Evolutionary conservation across 2,113 vertebrate species (phyloP).

Genomic region (Coptodon bakossiorum): DNA sequence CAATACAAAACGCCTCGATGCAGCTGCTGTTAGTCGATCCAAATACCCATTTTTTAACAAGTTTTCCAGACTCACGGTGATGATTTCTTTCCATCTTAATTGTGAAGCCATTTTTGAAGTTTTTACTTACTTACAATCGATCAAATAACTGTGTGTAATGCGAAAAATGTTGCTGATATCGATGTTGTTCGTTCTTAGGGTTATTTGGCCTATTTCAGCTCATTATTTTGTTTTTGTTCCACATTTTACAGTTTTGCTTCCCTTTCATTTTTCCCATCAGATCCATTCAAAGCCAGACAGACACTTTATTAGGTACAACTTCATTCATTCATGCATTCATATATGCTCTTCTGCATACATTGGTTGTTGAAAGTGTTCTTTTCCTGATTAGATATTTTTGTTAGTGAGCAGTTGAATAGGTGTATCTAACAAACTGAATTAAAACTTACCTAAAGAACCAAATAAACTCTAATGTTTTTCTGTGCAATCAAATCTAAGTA

Average conservation of each 20-base stretch:
- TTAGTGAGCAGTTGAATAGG: not conserved
- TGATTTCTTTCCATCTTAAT: not conserved
- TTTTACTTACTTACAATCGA: not conserved
- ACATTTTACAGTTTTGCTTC: not conserved
- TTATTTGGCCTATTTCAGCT: not conserved
- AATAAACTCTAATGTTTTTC: not conserved
- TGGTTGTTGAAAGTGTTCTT: not conserved
- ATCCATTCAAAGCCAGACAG: not conserved
- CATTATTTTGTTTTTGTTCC: not conserved
- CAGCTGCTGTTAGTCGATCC: not conserved
- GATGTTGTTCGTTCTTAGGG: not conserved
- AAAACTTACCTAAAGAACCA: not conserved
- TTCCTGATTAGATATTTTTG: not conserved
- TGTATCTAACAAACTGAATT: not conserved
- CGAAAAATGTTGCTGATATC: not conserved
- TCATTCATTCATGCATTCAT: not conserved
- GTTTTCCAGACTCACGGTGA: not conserved
- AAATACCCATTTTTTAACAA: not conserved
- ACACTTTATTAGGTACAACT: not conserved
- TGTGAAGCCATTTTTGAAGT: not conserved
- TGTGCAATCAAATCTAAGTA: not conserved
- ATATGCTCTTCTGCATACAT: not conserved
- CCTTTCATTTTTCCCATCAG: not conserved
- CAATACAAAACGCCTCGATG: not conserved
- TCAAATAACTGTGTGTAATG: not conserved